Conservation (phyloP, 2,797 vertebrate genomes). For the Centropyge bicolor region DNA sequence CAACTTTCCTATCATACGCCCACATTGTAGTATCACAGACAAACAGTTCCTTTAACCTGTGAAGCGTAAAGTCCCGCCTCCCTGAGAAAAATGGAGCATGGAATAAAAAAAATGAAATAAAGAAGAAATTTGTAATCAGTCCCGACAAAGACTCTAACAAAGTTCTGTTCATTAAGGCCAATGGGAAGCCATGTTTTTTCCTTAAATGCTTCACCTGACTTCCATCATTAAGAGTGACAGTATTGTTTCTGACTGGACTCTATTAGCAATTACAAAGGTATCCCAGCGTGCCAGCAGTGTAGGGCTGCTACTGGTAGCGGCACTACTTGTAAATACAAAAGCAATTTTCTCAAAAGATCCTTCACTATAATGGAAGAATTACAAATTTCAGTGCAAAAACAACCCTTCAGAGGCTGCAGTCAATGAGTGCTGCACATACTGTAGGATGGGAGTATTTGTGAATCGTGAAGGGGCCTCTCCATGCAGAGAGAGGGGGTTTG, state of each 20-base stretch:
- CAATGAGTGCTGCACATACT: constrained; percentile 34
- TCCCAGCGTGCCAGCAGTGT: not conserved
- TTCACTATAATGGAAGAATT: constrained; percentile 53
- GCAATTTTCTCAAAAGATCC: constrained; percentile 63
- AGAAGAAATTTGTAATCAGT: not conserved
- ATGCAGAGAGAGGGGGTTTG: constrained; percentile 47
- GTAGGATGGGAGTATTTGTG: constrained; percentile 29
- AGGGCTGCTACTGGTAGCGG: constrained; percentile 20
- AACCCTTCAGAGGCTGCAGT: constrained; percentile 44
- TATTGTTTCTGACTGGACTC: constrained; percentile 6
- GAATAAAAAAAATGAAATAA: constrained; percentile 10
- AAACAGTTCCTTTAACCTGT: constrained; percentile 29
- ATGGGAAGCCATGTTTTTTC: not conserved
- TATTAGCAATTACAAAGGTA: constrained; percentile 14
- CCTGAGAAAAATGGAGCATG: constrained; percentile 22
- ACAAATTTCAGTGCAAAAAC: constrained; percentile 46
- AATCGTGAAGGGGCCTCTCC: constrained; percentile 51
- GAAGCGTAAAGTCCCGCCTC: constrained; percentile 20
- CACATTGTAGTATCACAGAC: constrained; percentile 34
- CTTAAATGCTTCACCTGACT: not conserved
- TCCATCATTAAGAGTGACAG: constrained; percentile 2
- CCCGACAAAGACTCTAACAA: not conserved
- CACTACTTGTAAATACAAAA: constrained; percentile 57
- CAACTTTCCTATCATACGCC: constrained; percentile 38
- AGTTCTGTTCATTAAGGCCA: constrained; percentile 11